These are phyloP conservation scores for Nerophis lumbriciformis DNA, from an alignment of 2,113 vertebrate species.

Conservation along the genomic window DNA sequence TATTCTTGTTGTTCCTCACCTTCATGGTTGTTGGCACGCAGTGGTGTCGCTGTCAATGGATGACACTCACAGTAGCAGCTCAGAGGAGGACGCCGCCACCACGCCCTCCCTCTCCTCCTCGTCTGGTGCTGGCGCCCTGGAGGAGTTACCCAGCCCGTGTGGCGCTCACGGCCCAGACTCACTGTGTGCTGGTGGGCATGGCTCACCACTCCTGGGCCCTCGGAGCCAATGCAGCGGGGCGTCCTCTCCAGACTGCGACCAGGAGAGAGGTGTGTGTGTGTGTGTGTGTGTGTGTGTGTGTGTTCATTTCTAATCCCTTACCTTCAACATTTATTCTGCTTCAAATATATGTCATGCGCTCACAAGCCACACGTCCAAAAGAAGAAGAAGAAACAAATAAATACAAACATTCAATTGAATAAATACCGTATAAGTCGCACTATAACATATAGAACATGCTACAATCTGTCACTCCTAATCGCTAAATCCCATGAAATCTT, in stretches of 20 bases:
- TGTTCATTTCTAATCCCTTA: neutral
- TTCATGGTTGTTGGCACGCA: conserved; percentile 54
- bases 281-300: neutral
- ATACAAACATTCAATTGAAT: no score
- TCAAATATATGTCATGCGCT: no score
- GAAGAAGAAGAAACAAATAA: no score
- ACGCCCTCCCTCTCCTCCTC: conserved; percentile 57
- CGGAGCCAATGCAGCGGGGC: conserved; percentile 96
- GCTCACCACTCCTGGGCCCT: conserved; percentile 84
- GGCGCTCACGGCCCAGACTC: conserved; percentile 60
- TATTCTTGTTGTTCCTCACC: conserved; percentile 1
- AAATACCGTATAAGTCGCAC: no score
- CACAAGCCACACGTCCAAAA: no score
- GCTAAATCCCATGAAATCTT: no score
- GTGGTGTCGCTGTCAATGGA: conserved; percentile 92
- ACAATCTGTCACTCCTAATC: no score
- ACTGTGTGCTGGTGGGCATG: conserved; percentile 74
- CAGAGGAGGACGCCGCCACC: conserved; percentile 80
- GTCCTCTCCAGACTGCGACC: conserved; percentile 92
- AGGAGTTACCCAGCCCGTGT: conserved; percentile 68
- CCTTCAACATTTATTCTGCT: no score
- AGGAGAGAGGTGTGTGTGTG: conserved; percentile 82
- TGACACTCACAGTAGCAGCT: conserved; percentile 80
- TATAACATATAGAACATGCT: no score
- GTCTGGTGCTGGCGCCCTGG: conserved; percentile 68